Evolutionary conservation across 1,140 invertebrate species (phyloP).

Genomic region (Sinella curviseta): DNA sequence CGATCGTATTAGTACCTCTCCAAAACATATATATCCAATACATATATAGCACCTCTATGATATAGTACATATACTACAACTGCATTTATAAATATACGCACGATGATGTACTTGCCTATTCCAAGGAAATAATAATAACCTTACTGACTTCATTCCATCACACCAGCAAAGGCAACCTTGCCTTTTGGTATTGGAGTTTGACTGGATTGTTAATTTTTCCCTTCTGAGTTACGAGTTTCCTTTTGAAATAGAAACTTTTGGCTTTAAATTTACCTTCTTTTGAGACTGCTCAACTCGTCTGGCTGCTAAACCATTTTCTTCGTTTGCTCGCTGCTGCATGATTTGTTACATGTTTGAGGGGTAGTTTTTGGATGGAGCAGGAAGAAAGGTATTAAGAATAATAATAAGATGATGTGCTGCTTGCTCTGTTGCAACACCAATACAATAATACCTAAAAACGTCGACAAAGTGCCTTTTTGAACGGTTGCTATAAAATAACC

Average conservation of each 20-base stretch:
- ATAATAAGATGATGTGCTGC: constrained; percentile 14
- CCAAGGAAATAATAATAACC: constrained; percentile 19
- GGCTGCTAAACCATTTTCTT: background rate
- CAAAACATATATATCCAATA: too few species aligned
- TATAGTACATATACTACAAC: too few species aligned
- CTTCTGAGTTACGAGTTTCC: constrained; percentile 21
- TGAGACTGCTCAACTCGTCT: background rate
- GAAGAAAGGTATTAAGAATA: constrained; percentile 26
- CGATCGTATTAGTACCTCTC: too few species aligned
- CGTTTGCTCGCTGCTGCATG: background rate
- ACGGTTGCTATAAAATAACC: background rate
- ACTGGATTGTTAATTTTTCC: constrained; percentile 18
- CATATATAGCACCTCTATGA: too few species aligned
- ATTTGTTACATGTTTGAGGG: background rate
- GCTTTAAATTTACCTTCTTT: constrained; percentile 4
- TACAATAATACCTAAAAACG: background rate
- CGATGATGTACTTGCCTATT: background rate
- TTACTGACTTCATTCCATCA: background rate
- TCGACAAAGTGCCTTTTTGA: constrained; percentile 10
- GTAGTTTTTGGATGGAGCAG: constrained; percentile 14
- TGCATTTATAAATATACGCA: too few species aligned
- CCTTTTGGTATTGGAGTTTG: constrained; percentile 1
- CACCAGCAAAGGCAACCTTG: background rate
- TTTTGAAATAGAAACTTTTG: constrained; percentile 19
- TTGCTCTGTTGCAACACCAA: background rate